Evolutionary conservation across 2,113 vertebrate genomes (phyloP).

Genomic region (human (Homo sapiens)): DNA sequence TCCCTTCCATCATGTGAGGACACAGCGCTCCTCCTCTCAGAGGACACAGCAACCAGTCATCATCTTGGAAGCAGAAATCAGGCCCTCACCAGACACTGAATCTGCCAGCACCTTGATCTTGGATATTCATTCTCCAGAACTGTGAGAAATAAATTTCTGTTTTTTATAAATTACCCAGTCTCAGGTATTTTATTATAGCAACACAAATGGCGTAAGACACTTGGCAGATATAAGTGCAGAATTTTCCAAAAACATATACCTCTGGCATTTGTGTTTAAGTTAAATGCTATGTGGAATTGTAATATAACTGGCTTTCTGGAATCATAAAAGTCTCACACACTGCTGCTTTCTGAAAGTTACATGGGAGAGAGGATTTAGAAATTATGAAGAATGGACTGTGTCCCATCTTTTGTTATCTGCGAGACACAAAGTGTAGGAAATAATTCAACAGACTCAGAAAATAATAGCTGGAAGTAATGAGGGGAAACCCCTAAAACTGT

Average conservation of each 20-base stretch:
- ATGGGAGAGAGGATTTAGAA: background rate
- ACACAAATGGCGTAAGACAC: background rate
- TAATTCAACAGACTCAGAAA: background rate
- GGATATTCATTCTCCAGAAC: background rate
- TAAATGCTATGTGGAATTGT: background rate
- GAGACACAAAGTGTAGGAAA: background rate
- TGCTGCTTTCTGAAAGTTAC: background rate
- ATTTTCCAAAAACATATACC: background rate
- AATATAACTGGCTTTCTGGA: background rate
- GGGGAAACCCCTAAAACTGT: background rate
- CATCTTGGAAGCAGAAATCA: background rate
- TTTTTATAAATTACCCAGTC: background rate
- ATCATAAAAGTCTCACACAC: background rate
- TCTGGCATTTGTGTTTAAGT: background rate
- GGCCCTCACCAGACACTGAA: background rate
- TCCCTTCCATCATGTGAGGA: background rate
- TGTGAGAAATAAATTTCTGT: background rate
- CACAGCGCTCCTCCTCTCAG: background rate
- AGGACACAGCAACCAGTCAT: background rate
- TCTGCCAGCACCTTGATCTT: background rate
- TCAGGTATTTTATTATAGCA: background rate
- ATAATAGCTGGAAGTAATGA: background rate
- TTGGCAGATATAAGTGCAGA: background rate
- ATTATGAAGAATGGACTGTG: background rate
- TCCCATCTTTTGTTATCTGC: background rate